Conservation (phyloP, 2,113 vertebrate species). For the Austrofundulus limnaeus region DNA sequence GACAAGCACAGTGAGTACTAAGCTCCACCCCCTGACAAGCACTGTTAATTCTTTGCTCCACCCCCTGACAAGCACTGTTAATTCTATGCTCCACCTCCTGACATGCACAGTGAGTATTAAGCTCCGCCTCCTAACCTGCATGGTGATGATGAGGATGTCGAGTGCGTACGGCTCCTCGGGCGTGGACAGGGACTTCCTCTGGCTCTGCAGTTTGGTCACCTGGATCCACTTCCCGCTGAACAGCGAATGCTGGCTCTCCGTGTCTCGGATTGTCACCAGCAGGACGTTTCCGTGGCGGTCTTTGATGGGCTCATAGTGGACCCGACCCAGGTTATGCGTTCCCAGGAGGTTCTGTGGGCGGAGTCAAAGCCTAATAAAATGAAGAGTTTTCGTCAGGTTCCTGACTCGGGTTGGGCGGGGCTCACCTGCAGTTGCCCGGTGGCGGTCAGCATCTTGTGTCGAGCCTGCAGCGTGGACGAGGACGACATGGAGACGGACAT, state of each 20-base stretch:
- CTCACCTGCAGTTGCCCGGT: slow-evolving; percentile 92
- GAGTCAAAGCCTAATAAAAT: neutral
- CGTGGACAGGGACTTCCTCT: slow-evolving; percentile 96
- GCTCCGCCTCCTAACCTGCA: slow-evolving; percentile 83
- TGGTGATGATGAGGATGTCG: slow-evolving; percentile 95
- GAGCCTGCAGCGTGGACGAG: slow-evolving; percentile 89
- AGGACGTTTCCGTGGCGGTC: slow-evolving; percentile 95
- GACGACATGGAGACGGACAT: slow-evolving; percentile 89
- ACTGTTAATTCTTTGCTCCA: no score
- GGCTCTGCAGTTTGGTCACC: slow-evolving; percentile 95
- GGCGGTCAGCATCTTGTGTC: slow-evolving; percentile 96
- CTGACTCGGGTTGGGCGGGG: neutral
- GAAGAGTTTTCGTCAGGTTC: neutral
- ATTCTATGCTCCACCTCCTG: neutral
- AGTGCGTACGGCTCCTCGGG: slow-evolving; percentile 96
- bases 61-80: no score
- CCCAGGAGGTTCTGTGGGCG: slow-evolving; percentile 88
- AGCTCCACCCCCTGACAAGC: no score
- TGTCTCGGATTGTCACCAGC: slow-evolving; percentile 90
- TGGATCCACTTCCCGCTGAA: slow-evolving; percentile 95
- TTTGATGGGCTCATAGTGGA: slow-evolving; percentile 96
- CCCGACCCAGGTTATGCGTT: slow-evolving; percentile 92
- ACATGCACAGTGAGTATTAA: neutral
- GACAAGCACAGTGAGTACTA: no score
- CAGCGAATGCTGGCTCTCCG: slow-evolving; percentile 89